These are phyloP conservation scores for Dipodomys stephensi DNA, from an alignment of 2,113 vertebrate genomes.

Conservation along the genomic window DNA sequence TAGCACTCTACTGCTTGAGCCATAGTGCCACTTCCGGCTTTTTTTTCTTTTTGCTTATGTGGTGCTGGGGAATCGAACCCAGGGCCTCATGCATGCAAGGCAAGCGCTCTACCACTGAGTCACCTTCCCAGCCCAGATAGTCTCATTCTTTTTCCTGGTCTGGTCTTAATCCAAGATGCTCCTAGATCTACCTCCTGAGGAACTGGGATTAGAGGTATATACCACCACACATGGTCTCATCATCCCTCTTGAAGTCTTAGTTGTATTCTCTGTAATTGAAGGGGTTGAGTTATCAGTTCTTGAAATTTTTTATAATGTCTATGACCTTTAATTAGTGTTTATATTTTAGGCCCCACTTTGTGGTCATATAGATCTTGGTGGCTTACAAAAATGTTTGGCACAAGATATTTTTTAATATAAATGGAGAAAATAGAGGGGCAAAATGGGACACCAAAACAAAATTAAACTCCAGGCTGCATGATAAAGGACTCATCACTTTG, in stretches of 20 bases:
- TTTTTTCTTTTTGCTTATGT: too few species aligned
- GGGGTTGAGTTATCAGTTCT: not conserved
- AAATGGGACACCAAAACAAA: not conserved
- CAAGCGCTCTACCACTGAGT: too few species aligned
- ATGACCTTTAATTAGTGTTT: not conserved
- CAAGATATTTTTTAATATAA: not conserved
- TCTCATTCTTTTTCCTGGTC: too few species aligned
- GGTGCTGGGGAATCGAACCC: too few species aligned
- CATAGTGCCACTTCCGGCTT: too few species aligned
- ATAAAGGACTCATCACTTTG: not conserved
- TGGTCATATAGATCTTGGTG: not conserved
- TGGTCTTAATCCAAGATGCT: too few species aligned
- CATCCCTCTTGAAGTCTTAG: not conserved
- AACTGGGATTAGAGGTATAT: too few species aligned
- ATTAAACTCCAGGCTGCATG: not conserved
- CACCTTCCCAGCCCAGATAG: too few species aligned
- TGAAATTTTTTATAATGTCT: not conserved
- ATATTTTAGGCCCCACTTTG: not conserved
- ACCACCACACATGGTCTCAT: too few species aligned
- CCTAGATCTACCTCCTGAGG: too few species aligned
- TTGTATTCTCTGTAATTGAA: not conserved
- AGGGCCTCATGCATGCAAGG: too few species aligned
- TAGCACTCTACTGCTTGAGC: too few species aligned
- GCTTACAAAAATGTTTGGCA: slow-evolving; percentile 15
- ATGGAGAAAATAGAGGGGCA: not conserved